Evolutionary conservation across 2,888 invertebrate species (phyloP).

Genomic region (Zygothrica quintamaculata): DNA sequence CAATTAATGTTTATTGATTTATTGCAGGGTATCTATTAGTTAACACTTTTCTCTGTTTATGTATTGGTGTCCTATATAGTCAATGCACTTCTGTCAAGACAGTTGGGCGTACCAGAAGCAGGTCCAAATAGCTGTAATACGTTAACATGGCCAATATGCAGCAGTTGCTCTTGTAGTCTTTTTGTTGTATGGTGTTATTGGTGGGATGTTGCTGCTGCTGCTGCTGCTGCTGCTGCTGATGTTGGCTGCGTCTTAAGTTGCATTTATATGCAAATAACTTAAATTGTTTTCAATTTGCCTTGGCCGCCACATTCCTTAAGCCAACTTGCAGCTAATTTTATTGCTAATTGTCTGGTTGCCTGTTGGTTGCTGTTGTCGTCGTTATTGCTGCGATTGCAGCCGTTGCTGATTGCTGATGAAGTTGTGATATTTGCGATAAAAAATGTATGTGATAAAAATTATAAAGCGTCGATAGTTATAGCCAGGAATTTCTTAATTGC

Average conservation of each 20-base stretch:
- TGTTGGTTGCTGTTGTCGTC: constrained; percentile 39
- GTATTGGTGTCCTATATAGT: constrained; percentile 19
- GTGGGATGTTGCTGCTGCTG: constrained; percentile 26
- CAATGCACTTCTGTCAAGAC: constrained; percentile 26
- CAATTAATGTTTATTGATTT: no score
- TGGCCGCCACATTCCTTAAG: constrained; percentile 71
- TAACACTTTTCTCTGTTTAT: neutral
- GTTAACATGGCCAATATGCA: constrained; percentile 26
- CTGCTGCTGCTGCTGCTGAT: constrained; percentile 22
- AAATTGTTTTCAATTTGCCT: constrained; percentile 81
- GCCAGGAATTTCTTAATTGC: constrained; percentile 74
- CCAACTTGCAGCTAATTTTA: constrained; percentile 76
- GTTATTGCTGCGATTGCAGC: constrained; percentile 29
- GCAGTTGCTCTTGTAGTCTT: constrained; percentile 46
- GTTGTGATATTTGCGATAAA: constrained; percentile 79
- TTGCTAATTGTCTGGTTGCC: constrained; percentile 72
- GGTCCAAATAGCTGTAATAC: constrained; percentile 15
- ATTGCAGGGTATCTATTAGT: constrained; percentile 19
- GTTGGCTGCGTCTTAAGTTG: constrained; percentile 67
- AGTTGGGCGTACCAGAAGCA: constrained; percentile 26
- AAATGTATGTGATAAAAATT: constrained; percentile 77
- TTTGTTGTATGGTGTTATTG: constrained; percentile 18
- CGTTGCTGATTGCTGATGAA: constrained; percentile 73
- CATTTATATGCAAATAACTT: constrained; percentile 81
- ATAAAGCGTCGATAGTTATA: constrained; percentile 64